Percentiles rank a stretch among this genome's conserved stretches.
phyloP scores from a whole-genome alignment of 1,140 invertebrate species.

The Magallana angulata region DNA sequence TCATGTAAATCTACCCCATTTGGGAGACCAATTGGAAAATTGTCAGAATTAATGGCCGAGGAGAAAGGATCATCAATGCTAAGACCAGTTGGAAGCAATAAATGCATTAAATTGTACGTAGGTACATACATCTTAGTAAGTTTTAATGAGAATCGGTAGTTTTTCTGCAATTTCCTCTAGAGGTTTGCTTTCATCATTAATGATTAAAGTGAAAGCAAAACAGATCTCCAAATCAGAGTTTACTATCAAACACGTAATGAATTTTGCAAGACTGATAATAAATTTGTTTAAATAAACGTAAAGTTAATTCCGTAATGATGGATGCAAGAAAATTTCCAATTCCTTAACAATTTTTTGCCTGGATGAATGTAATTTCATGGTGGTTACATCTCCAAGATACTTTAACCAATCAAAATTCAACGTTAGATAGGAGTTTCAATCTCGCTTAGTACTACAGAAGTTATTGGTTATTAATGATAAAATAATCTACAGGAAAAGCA shows the following conservation, averaged over 20 bases:
- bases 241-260: background rate
- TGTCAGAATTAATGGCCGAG: background rate
- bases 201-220: too few species aligned
- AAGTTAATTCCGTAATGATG: background rate
- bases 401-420: background rate
- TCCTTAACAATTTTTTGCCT: conserved; percentile 5
- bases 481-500: conserved; percentile 15
- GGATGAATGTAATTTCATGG: conserved; percentile 3
- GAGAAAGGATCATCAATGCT: background rate
- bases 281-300: background rate
- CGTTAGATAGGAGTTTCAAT: background rate
- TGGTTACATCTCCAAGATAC: background rate
- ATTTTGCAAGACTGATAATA: background rate
- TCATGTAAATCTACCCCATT: conserved; percentile 30
- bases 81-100: too few species aligned
- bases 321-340: background rate
- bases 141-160: too few species aligned
- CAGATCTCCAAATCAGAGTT: background rate
- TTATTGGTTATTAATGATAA: conserved; percentile 28
- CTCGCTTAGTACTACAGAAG: background rate
- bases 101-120: too few species aligned
- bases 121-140: too few species aligned
- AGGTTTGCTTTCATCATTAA: too few species aligned
- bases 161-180: too few species aligned
- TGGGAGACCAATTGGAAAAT: background rate